phyloP scores from a whole-genome alignment of 2,888 invertebrate genomes.

The Atrina japonica region DNA sequence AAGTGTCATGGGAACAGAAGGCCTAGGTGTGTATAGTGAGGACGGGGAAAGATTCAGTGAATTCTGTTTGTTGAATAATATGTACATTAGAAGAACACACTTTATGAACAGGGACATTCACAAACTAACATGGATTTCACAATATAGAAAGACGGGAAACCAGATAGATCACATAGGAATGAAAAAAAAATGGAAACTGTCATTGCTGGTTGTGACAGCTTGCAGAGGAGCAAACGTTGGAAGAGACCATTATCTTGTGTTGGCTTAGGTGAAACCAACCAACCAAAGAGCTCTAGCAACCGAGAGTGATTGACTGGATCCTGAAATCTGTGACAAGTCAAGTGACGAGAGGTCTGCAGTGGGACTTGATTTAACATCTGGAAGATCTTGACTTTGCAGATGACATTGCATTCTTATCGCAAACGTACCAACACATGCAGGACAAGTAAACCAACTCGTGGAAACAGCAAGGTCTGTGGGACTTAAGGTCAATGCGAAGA shows the following conservation, averaged over 20 bases:
- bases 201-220: conserved; percentile 2
- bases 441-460: too few relatives aligned
- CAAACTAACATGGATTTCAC: conserved; percentile 22
- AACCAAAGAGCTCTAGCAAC: too few relatives aligned
- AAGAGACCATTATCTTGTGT: background rate
- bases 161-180: conserved; percentile 19
- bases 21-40: conserved; percentile 1
- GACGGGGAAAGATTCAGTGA: conserved; percentile 11
- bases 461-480: background rate
- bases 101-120: conserved; percentile 16
- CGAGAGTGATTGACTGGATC: too few relatives aligned
- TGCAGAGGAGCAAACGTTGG: conserved; percentile 15
- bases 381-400: conserved; percentile 10
- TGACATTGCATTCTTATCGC: background rate
- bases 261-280: too few relatives aligned
- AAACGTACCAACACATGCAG: too few relatives aligned
- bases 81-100: conserved; percentile 8
- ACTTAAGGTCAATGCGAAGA: background rate
- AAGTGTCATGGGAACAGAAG: conserved; percentile 7
- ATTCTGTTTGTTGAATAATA: conserved; percentile 18
- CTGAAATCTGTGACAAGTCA: too few relatives aligned
- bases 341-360: conserved; percentile 1
- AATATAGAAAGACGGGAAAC: too few relatives aligned
- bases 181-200: conserved; percentile 16
- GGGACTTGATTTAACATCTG: background rate